Evolutionary conservation across 2,888 invertebrate species (phyloP), one percentile per base, ranked within the genome.

Genomic region (Eupelmus urozonus): DNA sequence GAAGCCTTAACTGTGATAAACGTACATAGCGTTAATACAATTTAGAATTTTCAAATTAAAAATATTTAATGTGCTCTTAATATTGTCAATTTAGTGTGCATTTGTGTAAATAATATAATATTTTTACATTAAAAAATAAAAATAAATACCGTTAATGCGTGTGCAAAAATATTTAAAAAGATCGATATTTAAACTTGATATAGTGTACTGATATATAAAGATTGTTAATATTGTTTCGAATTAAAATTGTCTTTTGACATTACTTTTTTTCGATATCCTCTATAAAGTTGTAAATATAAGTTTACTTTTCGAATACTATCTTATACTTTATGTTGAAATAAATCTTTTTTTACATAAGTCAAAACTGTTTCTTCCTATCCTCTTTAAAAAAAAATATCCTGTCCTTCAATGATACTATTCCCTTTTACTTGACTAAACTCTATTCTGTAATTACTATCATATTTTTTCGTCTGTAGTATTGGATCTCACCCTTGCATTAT

Each of bases 281-380:
- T 34, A 27, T 42, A 71, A 66, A 62, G 62, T 81, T 85, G 82
- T 84, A 83, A 80, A 82, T 71, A 81, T 65, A 70, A 78, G 42
- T 62, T 75, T 73, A 65, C 45, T 42, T 45, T 60, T 29, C 72
- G 57, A 51, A 72, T 34, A 62, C 20, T 55, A 59, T 7, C 78
- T 85, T 85, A 84, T 85, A 83, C 83, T 87, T 86, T 87, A 83
- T 85, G 84, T 84, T 86, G 45, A 82, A 88, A 88, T 87, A 88
- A 88, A 87, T 83, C 82, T 85, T 85, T 86, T 84, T 85, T 71
- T 65, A 84, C 73, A 81, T 84, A 84, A 83, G 81, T 84, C 80
- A 82, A 80, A 86, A 86, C 86, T 85, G 84, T 86, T 78, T 84
- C 84, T 84, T 85, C 85, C 86, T 83, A 59, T 82, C 85, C 78